Evolutionary conservation across 2,888 invertebrate species (phyloP), one percentile per base, ranked within the genome.

Genomic region (Xestobium rufovillosum): DNA sequence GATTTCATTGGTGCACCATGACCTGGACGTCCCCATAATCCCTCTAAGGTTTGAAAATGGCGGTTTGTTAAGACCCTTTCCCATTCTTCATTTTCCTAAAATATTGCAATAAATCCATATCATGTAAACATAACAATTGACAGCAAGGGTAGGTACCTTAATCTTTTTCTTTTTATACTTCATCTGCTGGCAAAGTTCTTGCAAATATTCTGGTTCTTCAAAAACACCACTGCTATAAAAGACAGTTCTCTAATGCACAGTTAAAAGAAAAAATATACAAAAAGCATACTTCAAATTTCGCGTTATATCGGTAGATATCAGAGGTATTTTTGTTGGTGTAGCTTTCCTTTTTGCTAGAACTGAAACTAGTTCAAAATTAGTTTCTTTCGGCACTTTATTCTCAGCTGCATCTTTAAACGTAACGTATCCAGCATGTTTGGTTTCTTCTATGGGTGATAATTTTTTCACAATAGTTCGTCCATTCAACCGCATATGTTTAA

Each of bases 331-430:
- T 3, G 69, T 63, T 31, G 70, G 67, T 32, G 70, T 67, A 35
- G 72, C 70, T 40, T 81, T 69, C 48, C 80, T 72, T 44, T 79
- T 73, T 13, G 83, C 81, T 45, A 87, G 63, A 32, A 87, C 65
- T 2, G 85, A 82, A 36, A 85, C 86, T 54, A 87, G 67, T 63
- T 86, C 86, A 32, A 83, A 74, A 13, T 84, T 85, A 12, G 79
- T 50, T 38, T 56, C 60, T 46, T 59, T 57, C 49, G 50, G 55
- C 26, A 49, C 37, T 35, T 47, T 47, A 38, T 43, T 52, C 10
- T 47, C 46, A 8, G 49, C 47, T 6, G 46, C 4, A 6, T 27
- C 6, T 4, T 10, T 9, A 6, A 6, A 6, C 6, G 4, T 9
- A 10, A n/a, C 34, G 19, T 51, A 36, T 27, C 53, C 49, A 19